Base-by-base conservation (phyloP, 2,797 vertebrate species). In the Megaceryle alcyon region DNA sequence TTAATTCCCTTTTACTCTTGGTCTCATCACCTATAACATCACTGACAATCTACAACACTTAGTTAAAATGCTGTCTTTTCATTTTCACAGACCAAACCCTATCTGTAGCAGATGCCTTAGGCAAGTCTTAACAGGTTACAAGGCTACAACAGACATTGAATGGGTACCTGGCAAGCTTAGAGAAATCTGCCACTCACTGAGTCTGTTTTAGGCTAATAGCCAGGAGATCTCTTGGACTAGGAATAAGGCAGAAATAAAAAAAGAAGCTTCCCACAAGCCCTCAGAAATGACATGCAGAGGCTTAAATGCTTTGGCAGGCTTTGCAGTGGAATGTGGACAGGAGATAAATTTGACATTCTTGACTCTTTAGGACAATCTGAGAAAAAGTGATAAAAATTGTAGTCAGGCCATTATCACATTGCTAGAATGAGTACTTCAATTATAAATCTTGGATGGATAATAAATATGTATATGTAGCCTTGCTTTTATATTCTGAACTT, bases 351-450 rank as follows among this genome's bases (percentile, higher is more conserved):
- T 63, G 82, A 43, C n/a, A 39, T 87, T 84, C 71, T 41, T 46
- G n/a, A 46, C 26, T 12, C 29, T 59, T 73, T 57, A 75, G 59
- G 49, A 79, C 54, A 64, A 59, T 63, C 65, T 65, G 78, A 83
- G 79, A 92, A 82, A 85, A 14, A 88, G 65, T 85, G 93, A 89
- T 90, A 96, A 92, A 92, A 91, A 59, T 11, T 82, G 44, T 92
- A 91, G 72, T 88, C 63, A 83, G 88, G 90, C 90, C 35, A 71
- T 95, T 91, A 96, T 92, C 87, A 35, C 35, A 1, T 84, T 94
- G 56, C 82, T 73, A 92, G 82, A 94, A 88, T 73, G 81, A 88
- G 82, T 77, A 88, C 82, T 79, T 94, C 90, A 90, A 84, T 95
- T 96, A 90, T 46, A 96, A 92, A 86, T 86, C 80, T 82, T 90